These are phyloP conservation scores for Andrena bucephala DNA, from an alignment of 2,888 invertebrate genomes.

Conservation along the genomic window DNA sequence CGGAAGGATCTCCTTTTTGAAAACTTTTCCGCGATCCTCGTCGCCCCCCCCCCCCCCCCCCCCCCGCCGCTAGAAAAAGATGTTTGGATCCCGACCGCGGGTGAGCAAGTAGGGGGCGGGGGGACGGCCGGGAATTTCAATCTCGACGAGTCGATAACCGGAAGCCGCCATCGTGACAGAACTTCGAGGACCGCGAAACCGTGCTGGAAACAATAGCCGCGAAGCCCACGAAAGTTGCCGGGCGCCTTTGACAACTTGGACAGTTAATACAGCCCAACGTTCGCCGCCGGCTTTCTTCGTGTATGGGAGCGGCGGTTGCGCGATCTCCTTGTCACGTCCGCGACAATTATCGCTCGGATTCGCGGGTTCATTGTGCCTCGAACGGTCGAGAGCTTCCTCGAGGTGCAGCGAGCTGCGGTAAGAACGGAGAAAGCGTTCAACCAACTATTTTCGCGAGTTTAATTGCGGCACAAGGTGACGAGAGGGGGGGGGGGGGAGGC, in stretches of 20 bases:
- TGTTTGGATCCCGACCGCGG: conserved; percentile 14
- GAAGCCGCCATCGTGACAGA: conserved; percentile 51
- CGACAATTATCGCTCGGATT: conserved; percentile 50
- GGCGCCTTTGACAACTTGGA: conserved; percentile 71
- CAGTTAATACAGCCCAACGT: conserved; percentile 63
- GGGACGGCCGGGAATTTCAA: conserved; percentile 64
- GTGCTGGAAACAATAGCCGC: conserved; percentile 64
- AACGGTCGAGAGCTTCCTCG: background rate
- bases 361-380: background rate
- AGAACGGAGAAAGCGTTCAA: conserved; percentile 5
- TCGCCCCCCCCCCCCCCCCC: background rate
- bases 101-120: background rate
- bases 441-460: conserved; percentile 20
- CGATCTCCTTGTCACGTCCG: conserved; percentile 20
- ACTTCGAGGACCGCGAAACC: conserved; percentile 36
- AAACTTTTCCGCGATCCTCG: conserved; percentile 20
- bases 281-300: conserved; percentile 18
- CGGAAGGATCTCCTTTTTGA: conserved; percentile 8
- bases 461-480: conserved; percentile 15
- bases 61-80: conserved; percentile 27
- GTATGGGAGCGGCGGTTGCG: background rate
- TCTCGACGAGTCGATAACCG: conserved; percentile 65
- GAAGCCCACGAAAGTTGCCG: conserved; percentile 58
- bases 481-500: background rate
- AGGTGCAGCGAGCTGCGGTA: background rate